These are phyloP conservation scores for Lepus europaeus DNA, from an alignment of 2,113 vertebrate genomes.

Conservation along the genomic window DNA sequence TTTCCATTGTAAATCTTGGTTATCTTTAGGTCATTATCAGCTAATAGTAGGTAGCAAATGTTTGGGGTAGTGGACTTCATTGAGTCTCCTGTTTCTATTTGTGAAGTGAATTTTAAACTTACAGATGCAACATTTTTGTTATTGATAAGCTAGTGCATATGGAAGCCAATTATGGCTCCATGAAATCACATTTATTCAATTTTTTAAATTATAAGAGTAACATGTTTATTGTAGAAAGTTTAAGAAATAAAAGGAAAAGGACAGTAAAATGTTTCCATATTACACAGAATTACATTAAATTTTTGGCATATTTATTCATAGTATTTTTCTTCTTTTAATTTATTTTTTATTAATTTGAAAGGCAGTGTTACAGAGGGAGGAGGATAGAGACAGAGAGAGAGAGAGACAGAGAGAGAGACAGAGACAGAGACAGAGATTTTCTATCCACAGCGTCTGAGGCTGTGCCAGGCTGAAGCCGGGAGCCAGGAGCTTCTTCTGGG, in stretches of 20 bases:
- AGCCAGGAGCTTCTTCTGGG: too few species aligned
- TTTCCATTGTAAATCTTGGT: background rate
- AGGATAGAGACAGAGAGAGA: too few species aligned
- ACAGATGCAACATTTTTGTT: background rate
- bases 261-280: background rate
- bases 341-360: too few species aligned
- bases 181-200: background rate
- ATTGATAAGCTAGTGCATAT: background rate
- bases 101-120: background rate
- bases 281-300: background rate
- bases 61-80: background rate
- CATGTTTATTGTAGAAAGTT: background rate
- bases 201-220: slow-evolving; percentile 24
- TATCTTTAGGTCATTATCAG: background rate
- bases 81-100: background rate
- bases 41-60: background rate
- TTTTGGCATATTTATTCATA: background rate
- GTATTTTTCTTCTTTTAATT: background rate
- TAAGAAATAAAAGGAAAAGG: slow-evolving; percentile 45
- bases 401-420: too few species aligned
- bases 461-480: too few species aligned
- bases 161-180: background rate
- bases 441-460: too few species aligned
- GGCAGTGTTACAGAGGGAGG: too few species aligned
- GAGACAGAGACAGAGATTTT: too few species aligned